Evolutionary conservation across 1,140 invertebrate genomes (phyloP).

Genomic region (Antheraea mylitta): DNA sequence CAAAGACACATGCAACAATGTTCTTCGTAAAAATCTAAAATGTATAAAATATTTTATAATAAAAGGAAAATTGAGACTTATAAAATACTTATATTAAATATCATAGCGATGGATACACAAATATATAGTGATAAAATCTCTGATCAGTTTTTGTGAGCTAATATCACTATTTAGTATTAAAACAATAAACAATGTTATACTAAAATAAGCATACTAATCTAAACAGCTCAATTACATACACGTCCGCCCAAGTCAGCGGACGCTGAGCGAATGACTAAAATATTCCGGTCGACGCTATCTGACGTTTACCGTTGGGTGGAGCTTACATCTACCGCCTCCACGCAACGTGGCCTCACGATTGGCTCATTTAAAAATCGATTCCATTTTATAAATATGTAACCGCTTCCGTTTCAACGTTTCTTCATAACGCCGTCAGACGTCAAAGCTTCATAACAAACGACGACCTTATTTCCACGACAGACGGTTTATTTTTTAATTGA

Average conservation of each 20-base stretch:
- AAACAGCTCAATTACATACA: neutral
- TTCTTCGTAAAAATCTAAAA: too few relatives aligned
- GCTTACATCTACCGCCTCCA: conserved; percentile 58
- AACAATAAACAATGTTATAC: too few relatives aligned
- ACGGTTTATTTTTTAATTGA: neutral
- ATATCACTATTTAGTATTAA: too few relatives aligned
- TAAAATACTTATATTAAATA: too few relatives aligned
- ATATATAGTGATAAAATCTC: too few relatives aligned
- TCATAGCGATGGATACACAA: too few relatives aligned
- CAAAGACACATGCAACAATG: too few relatives aligned
- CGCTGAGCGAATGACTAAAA: conserved; percentile 67
- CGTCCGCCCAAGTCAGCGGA: conserved; percentile 42
- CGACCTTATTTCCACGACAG: neutral
- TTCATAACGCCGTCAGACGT: conserved; percentile 22
- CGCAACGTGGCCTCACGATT: conserved; percentile 53
- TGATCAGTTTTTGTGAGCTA: too few relatives aligned
- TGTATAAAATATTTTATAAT: too few relatives aligned
- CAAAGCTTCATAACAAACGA: neutral
- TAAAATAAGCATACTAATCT: too few relatives aligned
- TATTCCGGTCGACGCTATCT: conserved; percentile 59
- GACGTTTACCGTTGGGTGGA: conserved; percentile 60
- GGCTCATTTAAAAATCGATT: conserved; percentile 77
- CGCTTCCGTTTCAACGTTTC: conserved; percentile 50
- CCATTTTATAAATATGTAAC: conserved; percentile 78
- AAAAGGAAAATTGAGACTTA: too few relatives aligned